Evolutionary conservation across 2,113 vertebrate genomes (phyloP).

Genomic region (Lophotis ruficrista): DNA sequence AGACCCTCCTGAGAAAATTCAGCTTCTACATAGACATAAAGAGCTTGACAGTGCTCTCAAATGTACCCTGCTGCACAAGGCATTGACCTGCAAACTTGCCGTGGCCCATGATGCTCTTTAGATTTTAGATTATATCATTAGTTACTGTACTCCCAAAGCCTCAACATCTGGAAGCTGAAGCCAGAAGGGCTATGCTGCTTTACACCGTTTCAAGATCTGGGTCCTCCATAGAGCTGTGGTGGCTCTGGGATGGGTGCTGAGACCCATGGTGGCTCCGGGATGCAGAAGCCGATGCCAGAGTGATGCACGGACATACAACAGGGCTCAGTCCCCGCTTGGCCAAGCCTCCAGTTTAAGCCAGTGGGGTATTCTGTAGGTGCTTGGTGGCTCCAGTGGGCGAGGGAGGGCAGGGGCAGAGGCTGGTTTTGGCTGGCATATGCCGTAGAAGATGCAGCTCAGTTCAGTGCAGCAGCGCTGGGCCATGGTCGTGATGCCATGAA

Average conservation of each 20-base stretch:
- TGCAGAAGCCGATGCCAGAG: not conserved
- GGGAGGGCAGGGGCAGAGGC: not conserved
- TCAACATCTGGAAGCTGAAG: not conserved
- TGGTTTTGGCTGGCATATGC: not conserved
- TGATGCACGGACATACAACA: not conserved
- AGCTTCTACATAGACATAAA: not conserved
- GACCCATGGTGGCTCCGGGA: not conserved
- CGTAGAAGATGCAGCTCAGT: fast-evolving
- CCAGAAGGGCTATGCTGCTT: not conserved
- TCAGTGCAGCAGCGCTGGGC: not conserved
- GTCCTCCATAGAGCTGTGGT: not conserved
- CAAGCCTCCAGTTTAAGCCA: not conserved
- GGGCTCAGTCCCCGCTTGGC: fast-evolving
- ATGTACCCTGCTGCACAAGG: not conserved
- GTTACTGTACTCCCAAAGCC: not conserved
- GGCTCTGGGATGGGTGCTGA: not conserved
- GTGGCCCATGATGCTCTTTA: not conserved
- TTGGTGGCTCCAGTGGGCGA: fast-evolving
- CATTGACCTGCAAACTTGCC: not conserved
- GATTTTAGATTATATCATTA: not conserved
- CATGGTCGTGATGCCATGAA: fast-evolving
- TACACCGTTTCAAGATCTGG: not conserved
- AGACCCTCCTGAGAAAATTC: not conserved
- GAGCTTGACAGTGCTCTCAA: not conserved
- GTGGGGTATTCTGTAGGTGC: not conserved